Conservation (phyloP, 2,113 vertebrate genomes). For the Rousettus leschenaultii region DNA sequence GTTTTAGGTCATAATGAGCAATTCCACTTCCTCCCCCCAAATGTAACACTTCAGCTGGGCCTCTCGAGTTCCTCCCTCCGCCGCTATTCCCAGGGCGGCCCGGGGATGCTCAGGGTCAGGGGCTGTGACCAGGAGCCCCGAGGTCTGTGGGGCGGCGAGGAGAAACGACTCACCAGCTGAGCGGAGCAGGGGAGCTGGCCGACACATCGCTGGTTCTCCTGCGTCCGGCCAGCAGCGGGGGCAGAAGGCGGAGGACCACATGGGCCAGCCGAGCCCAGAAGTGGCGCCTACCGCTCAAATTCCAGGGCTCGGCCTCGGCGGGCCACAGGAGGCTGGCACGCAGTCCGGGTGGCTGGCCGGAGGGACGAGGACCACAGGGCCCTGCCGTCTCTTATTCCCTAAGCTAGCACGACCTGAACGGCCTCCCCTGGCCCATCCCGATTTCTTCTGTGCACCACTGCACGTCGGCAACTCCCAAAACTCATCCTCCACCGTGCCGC, state of each 20-base stretch:
- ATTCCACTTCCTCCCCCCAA: neutral
- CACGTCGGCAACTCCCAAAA: neutral
- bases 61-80: neutral
- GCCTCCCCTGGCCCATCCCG: neutral
- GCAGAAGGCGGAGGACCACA: neutral
- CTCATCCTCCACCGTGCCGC: neutral
- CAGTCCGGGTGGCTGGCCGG: neutral
- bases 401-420: fast-evolving
- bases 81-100: neutral
- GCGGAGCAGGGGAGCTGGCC: neutral
- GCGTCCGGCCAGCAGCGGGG: neutral
- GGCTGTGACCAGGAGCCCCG: neutral
- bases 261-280: neutral
- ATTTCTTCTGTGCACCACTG: too few species aligned
- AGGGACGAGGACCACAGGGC: neutral
- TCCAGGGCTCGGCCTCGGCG: neutral
- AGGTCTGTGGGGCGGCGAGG: fast-evolving
- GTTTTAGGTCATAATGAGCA: neutral
- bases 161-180: neutral
- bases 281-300: fast-evolving
- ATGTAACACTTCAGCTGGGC: neutral
- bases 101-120: neutral
- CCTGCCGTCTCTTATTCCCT: neutral
- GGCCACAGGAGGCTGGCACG: neutral
- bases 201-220: neutral